Conservation (phyloP, 2,888 invertebrate genomes). For the Idaea dimidiata region DNA sequence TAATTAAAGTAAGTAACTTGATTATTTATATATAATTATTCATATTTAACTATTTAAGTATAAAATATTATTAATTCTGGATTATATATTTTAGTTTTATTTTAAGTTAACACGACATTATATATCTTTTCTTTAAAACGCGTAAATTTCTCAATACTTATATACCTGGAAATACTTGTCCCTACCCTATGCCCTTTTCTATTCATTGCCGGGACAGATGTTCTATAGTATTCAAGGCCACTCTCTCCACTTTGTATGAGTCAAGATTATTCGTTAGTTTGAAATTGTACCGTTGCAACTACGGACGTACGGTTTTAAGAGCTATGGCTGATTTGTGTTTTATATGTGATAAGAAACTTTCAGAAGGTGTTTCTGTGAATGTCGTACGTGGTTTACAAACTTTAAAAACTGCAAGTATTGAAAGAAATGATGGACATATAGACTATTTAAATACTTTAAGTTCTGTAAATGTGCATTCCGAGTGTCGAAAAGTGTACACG, state of each 20-base stretch:
- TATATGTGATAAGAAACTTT: constrained; percentile 32
- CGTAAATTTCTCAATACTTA: constrained; percentile 30
- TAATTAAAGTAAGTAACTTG: constrained; percentile 16
- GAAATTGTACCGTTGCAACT: constrained; percentile 24
- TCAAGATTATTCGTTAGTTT: constrained; percentile 29
- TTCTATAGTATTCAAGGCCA: constrained; percentile 28
- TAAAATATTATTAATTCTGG: constrained; percentile 23
- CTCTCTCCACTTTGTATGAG: constrained; percentile 22
- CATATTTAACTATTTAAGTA: constrained; percentile 24
- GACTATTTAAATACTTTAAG: constrained; percentile 33
- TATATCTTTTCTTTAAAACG: constrained; percentile 27
- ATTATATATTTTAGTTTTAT: constrained; percentile 18
- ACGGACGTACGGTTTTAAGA: constrained; percentile 28
- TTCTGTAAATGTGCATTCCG: constrained; percentile 33
- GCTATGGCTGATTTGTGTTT: constrained; percentile 35
- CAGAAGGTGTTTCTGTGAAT: constrained; percentile 32
- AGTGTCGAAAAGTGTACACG: constrained; percentile 36
- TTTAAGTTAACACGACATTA: constrained; percentile 25
- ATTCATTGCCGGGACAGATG: constrained; percentile 31
- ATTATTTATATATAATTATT: constrained; percentile 20
- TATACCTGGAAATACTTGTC: constrained; percentile 33
- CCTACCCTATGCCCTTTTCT: constrained; percentile 29
- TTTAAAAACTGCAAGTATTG: constrained; percentile 36
- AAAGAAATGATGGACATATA: constrained; percentile 32
- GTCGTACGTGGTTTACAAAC: constrained; percentile 34